These are phyloP conservation scores for Sigmodon hispidus DNA, from an alignment of 2,113 vertebrate genomes.

Conservation along the genomic window DNA sequence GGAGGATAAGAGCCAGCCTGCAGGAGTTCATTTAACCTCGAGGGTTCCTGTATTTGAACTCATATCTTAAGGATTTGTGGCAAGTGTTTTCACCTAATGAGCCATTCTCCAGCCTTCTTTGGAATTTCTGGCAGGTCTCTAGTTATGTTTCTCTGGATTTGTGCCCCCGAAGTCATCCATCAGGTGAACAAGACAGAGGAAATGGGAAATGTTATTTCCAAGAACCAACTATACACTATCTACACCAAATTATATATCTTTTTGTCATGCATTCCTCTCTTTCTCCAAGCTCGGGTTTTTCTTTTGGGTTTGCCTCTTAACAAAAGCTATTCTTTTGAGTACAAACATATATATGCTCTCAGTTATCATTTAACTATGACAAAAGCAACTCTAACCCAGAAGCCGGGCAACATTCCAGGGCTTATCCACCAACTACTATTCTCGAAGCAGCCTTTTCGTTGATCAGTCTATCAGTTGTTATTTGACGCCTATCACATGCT, in stretches of 20 bases:
- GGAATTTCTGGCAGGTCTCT: neutral
- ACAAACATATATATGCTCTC: neutral
- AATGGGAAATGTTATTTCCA: neutral
- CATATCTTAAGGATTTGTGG: neutral
- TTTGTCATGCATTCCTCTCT: neutral
- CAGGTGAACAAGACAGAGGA: neutral
- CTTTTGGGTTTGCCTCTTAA: neutral
- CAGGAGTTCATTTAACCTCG: neutral
- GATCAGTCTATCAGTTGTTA: neutral
- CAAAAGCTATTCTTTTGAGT: neutral
- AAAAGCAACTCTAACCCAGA: neutral
- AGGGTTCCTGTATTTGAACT: neutral
- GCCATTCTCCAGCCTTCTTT: too few relatives aligned
- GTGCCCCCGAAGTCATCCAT: neutral
- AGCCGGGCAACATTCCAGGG: neutral
- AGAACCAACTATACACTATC: neutral
- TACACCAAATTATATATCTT: neutral
- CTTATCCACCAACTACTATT: neutral
- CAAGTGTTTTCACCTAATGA: neutral
- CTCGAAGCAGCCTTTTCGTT: neutral
- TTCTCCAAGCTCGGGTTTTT: neutral
- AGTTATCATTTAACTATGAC: neutral
- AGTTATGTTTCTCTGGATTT: neutral
- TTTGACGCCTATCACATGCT: neutral
- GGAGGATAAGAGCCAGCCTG: neutral